Percentiles rank a stretch among this genome's conserved stretches.
Conservation (phyloP, 2,113 vertebrate genomes). For the Aix galericulata region DNA sequence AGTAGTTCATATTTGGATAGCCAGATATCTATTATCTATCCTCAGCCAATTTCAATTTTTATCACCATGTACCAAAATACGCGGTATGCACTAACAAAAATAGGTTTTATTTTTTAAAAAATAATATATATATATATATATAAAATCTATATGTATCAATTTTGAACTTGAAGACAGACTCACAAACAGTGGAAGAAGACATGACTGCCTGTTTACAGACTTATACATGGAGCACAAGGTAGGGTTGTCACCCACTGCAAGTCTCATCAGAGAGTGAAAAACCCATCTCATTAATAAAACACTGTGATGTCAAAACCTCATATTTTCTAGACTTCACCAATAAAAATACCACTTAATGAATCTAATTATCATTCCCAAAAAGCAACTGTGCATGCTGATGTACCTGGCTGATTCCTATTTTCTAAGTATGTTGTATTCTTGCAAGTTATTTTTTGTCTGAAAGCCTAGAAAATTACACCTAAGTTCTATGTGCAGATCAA, state of each 20-base stretch:
- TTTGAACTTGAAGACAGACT: neutral
- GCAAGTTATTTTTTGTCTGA: neutral
- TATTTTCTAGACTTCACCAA: neutral
- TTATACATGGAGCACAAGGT: neutral
- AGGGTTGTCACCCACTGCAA: neutral
- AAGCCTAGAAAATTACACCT: neutral
- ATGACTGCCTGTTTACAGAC: neutral
- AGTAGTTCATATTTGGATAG: neutral
- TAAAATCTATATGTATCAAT: neutral
- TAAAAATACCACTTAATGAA: neutral
- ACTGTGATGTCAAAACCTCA: neutral
- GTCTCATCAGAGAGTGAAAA: neutral
- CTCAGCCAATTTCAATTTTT: neutral
- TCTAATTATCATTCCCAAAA: neutral
- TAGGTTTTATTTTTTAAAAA: too few relatives aligned
- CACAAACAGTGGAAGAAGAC: neutral
- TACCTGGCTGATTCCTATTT: neutral
- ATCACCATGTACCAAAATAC: neutral
- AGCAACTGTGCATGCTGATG: neutral
- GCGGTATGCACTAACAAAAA: neutral
- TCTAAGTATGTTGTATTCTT: neutral
- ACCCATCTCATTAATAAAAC: neutral
- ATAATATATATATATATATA: too few relatives aligned
- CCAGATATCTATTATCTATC: neutral
- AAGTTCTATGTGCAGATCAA: neutral